Evolutionary conservation across 2,113 vertebrate genomes (phyloP), one percentile per base, ranked within the genome.

Genomic region (Calonectris borealis): DNA sequence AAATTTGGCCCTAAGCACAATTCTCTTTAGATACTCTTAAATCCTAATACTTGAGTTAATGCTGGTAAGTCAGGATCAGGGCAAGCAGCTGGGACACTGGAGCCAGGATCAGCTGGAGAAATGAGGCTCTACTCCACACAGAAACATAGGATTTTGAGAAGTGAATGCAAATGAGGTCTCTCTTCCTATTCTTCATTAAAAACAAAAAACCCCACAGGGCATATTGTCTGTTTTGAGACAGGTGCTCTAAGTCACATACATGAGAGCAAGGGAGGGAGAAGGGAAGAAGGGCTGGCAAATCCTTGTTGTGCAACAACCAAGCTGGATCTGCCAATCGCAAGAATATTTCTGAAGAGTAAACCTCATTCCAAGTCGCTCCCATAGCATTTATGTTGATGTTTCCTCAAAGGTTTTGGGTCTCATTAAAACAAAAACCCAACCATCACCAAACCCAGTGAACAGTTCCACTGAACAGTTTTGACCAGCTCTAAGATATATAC

Each of bases 321-420:
- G 48, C 0, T 10, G 8, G 38, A 71, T 49, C 42, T 75, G 52
- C 32, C 81, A 54, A 24, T 3, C 0, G 0, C 52, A 25, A 52
- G 26, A 61, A 11, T 8, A 46, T 65, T 72, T 79, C 10, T 61
- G 36, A 80, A 42, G 26, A 58, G 18, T 3, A 31, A 65, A 82
- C 26, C 51, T 75, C 44, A 71, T n/a, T 51, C n/a, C 73, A 79
- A 73, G 52, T 61, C 4, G 1, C 49, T 87, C 57, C 34, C 10
- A 14, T 10, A 42, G 80, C 72, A 42, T 51, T 86, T 78, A 31
- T 19, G 25, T 24, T 7, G 4, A 34, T 34, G 36, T 36, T 71
- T 71, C 64, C 55, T 66, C 64, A 44, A n/a, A 81, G 26, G 11
- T 38, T 90, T 75, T 26, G 51, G 22, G 38, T 34, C n/a, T 71